Evolutionary conservation across 2,113 vertebrate species (phyloP), one percentile per base, ranked within the genome.

Genomic region (Plectropomus leopardus): DNA sequence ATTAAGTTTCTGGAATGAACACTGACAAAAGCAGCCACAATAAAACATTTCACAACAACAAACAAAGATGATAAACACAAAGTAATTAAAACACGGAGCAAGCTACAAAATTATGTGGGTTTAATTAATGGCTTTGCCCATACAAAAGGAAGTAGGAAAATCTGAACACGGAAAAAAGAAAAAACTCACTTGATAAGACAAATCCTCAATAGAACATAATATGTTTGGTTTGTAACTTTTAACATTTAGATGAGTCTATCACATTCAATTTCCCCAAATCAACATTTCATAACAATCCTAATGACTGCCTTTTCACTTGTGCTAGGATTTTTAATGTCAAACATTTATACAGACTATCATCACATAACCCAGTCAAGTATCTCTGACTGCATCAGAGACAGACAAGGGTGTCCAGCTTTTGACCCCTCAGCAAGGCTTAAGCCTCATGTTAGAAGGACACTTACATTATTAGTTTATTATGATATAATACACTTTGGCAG

Each of bases 1-100:
- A 63, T 61, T 9, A 0, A 24, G 24, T 54, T 53, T 63, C 34
- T 77, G 73, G 58, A 45, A 65, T 50, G 30, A 24, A 47, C 55
- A 13, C 36, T 34, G 65, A 59, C 28, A 58, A 61, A 72, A 50
- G 21, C 32, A 28, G 34, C 5, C n/a, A 24, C 9, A 45, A 72
- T 23, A 17, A 71, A 65, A 48, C 16, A 72, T 30, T 65, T 58
- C 24, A 71, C 15, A 64, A 45, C n/a, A 24, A 51, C 17, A 19
- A 19, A 71, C 26, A 59, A 28, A 65, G 36, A 17, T 15, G 6
- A 66, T 36, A 44, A 80, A 80, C 64, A 84, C 10, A 57, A 53
- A 48, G 30, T 72, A 15, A 58, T 81, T 48, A 59, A 72, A 69
- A 36, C 26, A 45, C 26, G 32, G 19, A 45, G 26, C 19, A n/a